These are phyloP conservation scores for Macroglossus sobrinus DNA, from an alignment of 2,113 vertebrate species.

Conservation along the genomic window DNA sequence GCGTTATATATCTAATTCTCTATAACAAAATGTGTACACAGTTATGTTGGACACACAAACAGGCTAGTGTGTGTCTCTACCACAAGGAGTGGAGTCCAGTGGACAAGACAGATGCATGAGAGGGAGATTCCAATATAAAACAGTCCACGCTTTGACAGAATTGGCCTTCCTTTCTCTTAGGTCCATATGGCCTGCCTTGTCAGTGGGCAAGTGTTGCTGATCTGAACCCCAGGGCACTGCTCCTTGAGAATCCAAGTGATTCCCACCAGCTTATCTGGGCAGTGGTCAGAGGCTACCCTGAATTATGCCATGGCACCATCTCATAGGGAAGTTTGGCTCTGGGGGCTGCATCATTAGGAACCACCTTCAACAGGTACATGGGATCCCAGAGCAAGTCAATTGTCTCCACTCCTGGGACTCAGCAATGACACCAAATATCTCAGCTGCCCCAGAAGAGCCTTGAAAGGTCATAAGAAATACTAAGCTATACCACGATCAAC, in stretches of 20 bases:
- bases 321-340: neutral
- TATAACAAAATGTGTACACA: neutral
- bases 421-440: neutral
- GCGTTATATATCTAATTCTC: neutral
- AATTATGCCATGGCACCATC: neutral
- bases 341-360: neutral
- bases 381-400: neutral
- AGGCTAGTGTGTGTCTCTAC: accelerated
- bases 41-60: neutral
- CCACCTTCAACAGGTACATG: neutral
- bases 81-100: neutral
- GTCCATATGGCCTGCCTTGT: neutral
- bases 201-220: neutral
- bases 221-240: neutral
- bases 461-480: neutral
- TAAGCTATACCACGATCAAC: neutral
- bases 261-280: neutral
- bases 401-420: neutral
- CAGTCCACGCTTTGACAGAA: too few species aligned
- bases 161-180: neutral
- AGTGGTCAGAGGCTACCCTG: neutral
- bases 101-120: neutral
- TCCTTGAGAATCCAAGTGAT: neutral
- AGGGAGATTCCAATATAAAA: neutral
- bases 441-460: neutral